phyloP scores from a whole-genome alignment of 2,797 vertebrate genomes.

The Sebastes trivittatus region DNA sequence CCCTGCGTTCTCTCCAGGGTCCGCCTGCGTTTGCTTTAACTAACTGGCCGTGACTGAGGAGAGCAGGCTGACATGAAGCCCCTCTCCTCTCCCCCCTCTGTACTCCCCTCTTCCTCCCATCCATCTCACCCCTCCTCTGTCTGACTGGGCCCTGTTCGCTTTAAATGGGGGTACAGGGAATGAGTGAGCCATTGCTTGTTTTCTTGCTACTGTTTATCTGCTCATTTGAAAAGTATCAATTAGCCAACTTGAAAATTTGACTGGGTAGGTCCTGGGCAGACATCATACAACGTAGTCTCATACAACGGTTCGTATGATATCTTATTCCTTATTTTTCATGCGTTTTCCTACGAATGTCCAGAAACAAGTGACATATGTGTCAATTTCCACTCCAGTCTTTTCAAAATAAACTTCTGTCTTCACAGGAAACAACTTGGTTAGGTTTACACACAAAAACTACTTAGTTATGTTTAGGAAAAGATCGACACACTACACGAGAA shows the following conservation, averaged over 20 bases:
- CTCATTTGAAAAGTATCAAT: constrained; percentile 36
- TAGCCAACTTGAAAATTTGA: not conserved
- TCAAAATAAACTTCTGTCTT: too few species aligned
- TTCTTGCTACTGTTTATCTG: constrained; percentile 10
- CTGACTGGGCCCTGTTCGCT: constrained; percentile 19
- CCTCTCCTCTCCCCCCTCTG: constrained; percentile 18
- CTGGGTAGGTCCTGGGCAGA: not conserved
- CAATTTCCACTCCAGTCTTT: too few species aligned
- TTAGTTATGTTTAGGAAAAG: too few species aligned
- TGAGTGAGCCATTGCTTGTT: constrained; percentile 20
- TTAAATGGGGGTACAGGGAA: constrained; percentile 21
- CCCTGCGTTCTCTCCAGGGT: constrained; percentile 71
- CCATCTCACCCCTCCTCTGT: constrained; percentile 32
- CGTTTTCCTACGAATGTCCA: too few species aligned
- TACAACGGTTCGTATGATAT: too few species aligned
- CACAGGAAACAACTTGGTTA: too few species aligned
- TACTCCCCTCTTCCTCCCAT: not conserved
- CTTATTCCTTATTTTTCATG: too few species aligned
- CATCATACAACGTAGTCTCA: not conserved
- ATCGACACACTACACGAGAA: too few species aligned
- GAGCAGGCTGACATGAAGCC: constrained; percentile 74
- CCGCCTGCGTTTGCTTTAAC: constrained; percentile 79
- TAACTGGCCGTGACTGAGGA: constrained; percentile 84
- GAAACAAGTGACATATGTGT: too few species aligned
- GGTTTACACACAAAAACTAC: too few species aligned